These are phyloP conservation scores for Tapirus indicus DNA, from an alignment of 2,797 vertebrate genomes.

Conservation along the genomic window DNA sequence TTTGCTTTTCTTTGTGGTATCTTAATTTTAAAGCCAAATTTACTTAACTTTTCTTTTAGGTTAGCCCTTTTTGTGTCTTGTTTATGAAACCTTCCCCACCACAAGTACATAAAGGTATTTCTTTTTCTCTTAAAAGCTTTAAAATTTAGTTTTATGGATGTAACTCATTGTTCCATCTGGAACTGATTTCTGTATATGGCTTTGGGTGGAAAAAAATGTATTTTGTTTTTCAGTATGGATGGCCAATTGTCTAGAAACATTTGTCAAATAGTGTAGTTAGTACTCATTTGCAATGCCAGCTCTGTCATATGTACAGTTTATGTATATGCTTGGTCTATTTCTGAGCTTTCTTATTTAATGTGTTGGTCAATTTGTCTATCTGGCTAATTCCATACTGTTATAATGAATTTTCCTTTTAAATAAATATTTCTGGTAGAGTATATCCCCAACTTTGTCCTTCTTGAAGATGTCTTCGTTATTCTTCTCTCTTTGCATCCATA, in stretches of 20 bases:
- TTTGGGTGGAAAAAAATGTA: background rate
- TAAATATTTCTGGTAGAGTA: background rate
- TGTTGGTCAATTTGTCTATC: background rate
- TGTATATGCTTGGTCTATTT: background rate
- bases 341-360: background rate
- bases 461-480: background rate
- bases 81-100: background rate
- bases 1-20: background rate
- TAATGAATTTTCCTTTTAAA: background rate
- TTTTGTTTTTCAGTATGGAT: background rate
- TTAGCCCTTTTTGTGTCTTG: background rate
- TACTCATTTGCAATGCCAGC: background rate
- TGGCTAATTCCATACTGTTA: background rate
- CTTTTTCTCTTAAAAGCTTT: background rate
- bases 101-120: background rate
- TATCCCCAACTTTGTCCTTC: background rate
- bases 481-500: background rate
- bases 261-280: background rate
- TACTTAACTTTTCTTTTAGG: background rate
- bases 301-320: background rate
- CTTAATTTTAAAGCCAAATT: background rate
- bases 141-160: background rate
- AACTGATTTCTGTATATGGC: background rate
- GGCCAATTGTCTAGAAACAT: background rate
- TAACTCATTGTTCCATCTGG: background rate